phyloP scores from a whole-genome alignment of 2,113 vertebrate genomes.

The Hydropotes inermis region DNA sequence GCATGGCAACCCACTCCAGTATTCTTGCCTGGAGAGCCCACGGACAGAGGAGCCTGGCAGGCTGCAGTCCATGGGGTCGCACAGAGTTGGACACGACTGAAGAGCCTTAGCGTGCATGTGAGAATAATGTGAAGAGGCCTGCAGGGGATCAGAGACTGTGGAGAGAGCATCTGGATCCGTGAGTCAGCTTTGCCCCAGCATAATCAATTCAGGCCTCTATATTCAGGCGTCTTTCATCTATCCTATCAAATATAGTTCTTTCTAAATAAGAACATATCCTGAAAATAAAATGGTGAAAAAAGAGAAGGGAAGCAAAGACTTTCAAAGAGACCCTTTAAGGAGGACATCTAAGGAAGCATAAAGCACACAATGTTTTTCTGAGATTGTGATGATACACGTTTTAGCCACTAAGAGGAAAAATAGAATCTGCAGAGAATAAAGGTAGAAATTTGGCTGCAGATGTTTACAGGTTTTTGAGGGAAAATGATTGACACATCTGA shows the following conservation, averaged over 20 bases:
- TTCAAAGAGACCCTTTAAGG: slow-evolving; percentile 1
- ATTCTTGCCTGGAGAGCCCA: neutral
- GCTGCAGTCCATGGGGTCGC: neutral
- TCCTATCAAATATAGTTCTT: slow-evolving; percentile 8
- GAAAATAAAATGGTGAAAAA: neutral
- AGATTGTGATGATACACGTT: neutral
- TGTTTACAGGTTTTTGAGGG: neutral
- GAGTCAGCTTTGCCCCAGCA: neutral
- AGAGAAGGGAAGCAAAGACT: neutral
- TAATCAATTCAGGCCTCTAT: neutral
- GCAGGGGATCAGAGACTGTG: neutral
- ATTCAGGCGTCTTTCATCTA: neutral
- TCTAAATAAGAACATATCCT: slow-evolving; percentile 19
- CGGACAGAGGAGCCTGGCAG: neutral
- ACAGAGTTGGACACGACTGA: neutral
- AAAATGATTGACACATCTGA: neutral
- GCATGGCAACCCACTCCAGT: neutral
- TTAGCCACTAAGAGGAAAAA: neutral
- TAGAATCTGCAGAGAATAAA: neutral
- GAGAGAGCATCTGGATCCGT: neutral
- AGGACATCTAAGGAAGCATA: neutral
- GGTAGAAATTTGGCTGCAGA: neutral
- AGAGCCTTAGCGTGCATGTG: neutral
- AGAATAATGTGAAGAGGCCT: neutral
- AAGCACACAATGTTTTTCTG: neutral